Evolutionary conservation across 2,888 invertebrate species (phyloP).

Genomic region (Cenopis cana): DNA sequence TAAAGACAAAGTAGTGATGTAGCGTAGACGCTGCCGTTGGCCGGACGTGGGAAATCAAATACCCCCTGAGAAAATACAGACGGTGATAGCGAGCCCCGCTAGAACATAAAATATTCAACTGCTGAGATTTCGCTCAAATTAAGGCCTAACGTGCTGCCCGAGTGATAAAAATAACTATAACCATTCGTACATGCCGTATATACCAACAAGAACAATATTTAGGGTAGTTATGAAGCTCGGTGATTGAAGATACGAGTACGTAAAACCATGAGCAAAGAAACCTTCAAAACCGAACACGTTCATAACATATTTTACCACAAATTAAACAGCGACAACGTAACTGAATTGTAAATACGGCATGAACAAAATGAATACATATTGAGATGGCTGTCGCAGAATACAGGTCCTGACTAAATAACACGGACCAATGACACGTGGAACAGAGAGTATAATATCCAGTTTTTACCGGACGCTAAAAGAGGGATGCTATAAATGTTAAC

Average conservation of each 20-base stretch:
- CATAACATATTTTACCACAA: neutral
- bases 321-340: neutral
- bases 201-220: neutral
- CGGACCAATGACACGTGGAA: neutral
- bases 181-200: neutral
- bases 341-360: neutral
- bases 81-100: conserved; percentile 62
- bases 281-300: too few species aligned
- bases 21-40: conserved; percentile 48
- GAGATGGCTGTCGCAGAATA: neutral
- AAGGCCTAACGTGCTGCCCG: conserved; percentile 47
- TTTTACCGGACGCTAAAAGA: neutral
- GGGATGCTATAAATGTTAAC: conserved; percentile 8
- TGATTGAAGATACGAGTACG: neutral
- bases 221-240: neutral
- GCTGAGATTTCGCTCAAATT: conserved; percentile 58
- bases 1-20: conserved; percentile 57
- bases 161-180: conserved; percentile 15
- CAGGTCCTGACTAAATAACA: neutral
- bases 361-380: neutral
- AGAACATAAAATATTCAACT: conserved; percentile 71
- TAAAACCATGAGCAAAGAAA: neutral
- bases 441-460: neutral
- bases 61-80: conserved; percentile 67
- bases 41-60: conserved; percentile 64